Base-by-base conservation (phyloP, 2,888 invertebrate genomes). In the Netelia inedita region DNA sequence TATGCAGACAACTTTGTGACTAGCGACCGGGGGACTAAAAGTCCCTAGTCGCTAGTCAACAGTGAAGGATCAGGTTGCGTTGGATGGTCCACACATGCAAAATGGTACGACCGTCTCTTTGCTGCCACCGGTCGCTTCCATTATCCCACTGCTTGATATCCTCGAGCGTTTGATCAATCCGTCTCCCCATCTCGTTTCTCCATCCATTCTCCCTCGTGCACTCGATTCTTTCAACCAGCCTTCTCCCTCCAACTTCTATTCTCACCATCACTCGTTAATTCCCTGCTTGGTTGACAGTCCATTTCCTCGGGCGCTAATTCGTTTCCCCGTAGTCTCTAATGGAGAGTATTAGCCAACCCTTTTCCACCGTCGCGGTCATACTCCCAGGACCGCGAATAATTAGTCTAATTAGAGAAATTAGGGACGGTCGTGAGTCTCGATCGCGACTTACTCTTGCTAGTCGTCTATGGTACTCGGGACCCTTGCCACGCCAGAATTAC, bases 371-470 rank as follows among this genome's bases (percentile, higher is more conserved):
- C 35, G 35, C 35, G 66, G 57, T 63, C 71, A 72, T 83, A 74
- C 82, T 79, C 55, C 68, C 74, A 69, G 81, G 83, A 82, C 87
- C 85, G 83, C 86, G 80, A 86, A 88, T 87, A 89, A 89, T 89
- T 88, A 90, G 82, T 81, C 88, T 89, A 89, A 90, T 90, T 88
- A 88, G 86, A 74, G 83, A 88, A 35, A 89, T 87, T 85, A 87
- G 81, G 85, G 46, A 76, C 55, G 59, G 72, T 73, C 68, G 63
- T 69, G 61, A 65, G 65, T 81, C 65, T 73, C 55, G 55, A 57
- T 76, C 66, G 61, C 63, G 50, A 75, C 63, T 73, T 35, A 50
- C 43, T 43, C 35, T 57, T 61, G 76, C 35, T 23, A 72, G 66
- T 84, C 23, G 72, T 66, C 57, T 55, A 41, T 46, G 76, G 72